A percentile compares a stretch with the other conserved stretches of the same genome.
These are phyloP conservation scores for Nomada goodeniana DNA, from an alignment of 2,888 invertebrate species.

Conservation along the genomic window DNA sequence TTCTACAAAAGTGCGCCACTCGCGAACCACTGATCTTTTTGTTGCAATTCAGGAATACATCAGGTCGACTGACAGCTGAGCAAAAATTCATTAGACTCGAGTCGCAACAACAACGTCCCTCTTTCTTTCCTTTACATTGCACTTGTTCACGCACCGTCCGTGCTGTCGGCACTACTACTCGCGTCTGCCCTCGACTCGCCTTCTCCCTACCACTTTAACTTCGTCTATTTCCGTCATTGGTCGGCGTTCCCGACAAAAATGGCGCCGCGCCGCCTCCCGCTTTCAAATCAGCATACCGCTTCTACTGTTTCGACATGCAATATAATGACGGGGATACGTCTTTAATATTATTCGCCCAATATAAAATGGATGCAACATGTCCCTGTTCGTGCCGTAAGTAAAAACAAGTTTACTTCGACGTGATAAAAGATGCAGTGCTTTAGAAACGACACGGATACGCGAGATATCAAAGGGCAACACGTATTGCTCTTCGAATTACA, in stretches of 20 bases:
- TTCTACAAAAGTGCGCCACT: slow-evolving; percentile 56
- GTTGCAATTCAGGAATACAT: slow-evolving; percentile 38
- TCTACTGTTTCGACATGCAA: neutral
- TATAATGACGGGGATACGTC: neutral
- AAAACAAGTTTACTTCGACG: no score
- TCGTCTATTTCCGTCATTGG: slow-evolving; percentile 50
- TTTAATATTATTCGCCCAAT: neutral
- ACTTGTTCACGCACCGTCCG: slow-evolving; percentile 60
- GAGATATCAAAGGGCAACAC: no score
- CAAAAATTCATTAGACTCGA: slow-evolving; percentile 67
- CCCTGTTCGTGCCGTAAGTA: no score
- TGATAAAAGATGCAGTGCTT: no score
- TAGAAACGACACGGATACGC: no score
- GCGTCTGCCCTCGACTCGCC: slow-evolving; percentile 64
- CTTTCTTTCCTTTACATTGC: slow-evolving; percentile 73
- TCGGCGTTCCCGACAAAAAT: slow-evolving; percentile 40
- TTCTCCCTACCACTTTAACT: slow-evolving; percentile 21
- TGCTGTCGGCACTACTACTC: slow-evolving; percentile 68
- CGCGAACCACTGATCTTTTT: slow-evolving; percentile 56
- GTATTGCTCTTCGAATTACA: no score
- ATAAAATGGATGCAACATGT: no score
- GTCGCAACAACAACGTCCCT: slow-evolving; percentile 65
- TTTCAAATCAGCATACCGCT: neutral
- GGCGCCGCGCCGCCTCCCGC: slow-evolving; percentile 14
- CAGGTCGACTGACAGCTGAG: slow-evolving; percentile 61